phyloP scores from a whole-genome alignment of 2,113 vertebrate genomes.

The Elephantulus edwardii region DNA sequence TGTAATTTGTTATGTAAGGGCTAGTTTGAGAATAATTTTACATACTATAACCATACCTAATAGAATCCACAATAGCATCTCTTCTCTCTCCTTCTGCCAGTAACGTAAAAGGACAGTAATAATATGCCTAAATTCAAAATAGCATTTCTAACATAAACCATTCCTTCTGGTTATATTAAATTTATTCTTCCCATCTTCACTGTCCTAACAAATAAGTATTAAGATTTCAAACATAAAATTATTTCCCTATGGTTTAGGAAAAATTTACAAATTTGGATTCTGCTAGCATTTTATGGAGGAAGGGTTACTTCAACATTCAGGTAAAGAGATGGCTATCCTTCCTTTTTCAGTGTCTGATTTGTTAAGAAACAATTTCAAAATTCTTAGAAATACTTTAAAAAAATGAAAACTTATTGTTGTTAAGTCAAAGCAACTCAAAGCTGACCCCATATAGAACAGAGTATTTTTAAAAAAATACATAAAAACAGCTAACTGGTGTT shows the following conservation, averaged over 20 bases:
- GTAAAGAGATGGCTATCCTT: fast-evolving
- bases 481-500: not conserved
- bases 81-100: not conserved
- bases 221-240: constrained; percentile 33
- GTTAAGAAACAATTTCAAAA: constrained; percentile 26
- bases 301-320: not conserved
- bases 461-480: not conserved
- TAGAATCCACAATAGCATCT: constrained; percentile 26
- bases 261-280: constrained; percentile 38
- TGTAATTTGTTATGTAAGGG: not conserved
- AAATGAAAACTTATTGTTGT: no score
- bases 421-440: constrained; percentile 47
- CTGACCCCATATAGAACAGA: constrained; percentile 16
- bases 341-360: not conserved
- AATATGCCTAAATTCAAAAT: constrained; percentile 16
- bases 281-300: not conserved
- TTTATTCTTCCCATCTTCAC: not conserved
- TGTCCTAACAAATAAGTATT: not conserved
- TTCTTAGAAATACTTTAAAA: not conserved
- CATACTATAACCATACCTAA: not conserved
- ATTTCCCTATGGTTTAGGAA: not conserved
- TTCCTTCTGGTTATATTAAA: not conserved
- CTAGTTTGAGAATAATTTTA: not conserved
- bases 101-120: constrained; percentile 28
- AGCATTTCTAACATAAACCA: constrained; percentile 32